Evolutionary conservation across 2,888 invertebrate genomes (phyloP).

Genomic region (Cephus rjabovi): DNA sequence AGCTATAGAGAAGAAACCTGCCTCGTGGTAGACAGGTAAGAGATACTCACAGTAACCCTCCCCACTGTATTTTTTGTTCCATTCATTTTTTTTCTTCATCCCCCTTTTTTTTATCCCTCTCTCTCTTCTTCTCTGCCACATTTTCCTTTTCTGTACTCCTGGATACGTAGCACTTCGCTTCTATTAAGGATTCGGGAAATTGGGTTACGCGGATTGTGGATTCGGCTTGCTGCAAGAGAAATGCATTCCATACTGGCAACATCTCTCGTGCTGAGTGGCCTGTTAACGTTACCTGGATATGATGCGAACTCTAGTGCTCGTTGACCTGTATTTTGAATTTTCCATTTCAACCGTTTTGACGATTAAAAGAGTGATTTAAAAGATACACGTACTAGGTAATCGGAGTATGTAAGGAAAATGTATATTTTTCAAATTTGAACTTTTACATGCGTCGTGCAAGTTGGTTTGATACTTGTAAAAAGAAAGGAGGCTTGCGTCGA

Average conservation of each 20-base stretch:
- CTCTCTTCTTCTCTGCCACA: not conserved
- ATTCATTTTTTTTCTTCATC: not conserved
- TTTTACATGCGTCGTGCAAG: not conserved
- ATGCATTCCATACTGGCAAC: not conserved
- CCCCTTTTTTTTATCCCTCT: not conserved
- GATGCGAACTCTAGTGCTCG: not conserved
- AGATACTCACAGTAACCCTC: conserved; percentile 10
- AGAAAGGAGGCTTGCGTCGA: not conserved
- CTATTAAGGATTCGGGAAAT: not conserved
- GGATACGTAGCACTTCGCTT: not conserved
- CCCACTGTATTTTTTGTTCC: conserved; percentile 14
- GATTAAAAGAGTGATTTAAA: not conserved
- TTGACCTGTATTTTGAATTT: not conserved
- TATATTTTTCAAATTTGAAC: too few species aligned
- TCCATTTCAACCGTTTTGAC: not conserved
- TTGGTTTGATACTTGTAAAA: not conserved
- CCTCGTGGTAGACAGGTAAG: conserved; percentile 30
- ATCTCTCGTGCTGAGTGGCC: not conserved
- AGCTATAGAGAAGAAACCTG: conserved; percentile 36
- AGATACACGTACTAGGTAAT: not conserved
- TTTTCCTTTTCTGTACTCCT: not conserved
- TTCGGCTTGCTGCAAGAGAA: not conserved
- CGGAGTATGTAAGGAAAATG: not conserved
- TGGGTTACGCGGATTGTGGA: conserved; percentile 1
- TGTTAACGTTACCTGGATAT: not conserved